Conservation (phyloP, 2,888 invertebrate species). For the Torymus texanus region DNA sequence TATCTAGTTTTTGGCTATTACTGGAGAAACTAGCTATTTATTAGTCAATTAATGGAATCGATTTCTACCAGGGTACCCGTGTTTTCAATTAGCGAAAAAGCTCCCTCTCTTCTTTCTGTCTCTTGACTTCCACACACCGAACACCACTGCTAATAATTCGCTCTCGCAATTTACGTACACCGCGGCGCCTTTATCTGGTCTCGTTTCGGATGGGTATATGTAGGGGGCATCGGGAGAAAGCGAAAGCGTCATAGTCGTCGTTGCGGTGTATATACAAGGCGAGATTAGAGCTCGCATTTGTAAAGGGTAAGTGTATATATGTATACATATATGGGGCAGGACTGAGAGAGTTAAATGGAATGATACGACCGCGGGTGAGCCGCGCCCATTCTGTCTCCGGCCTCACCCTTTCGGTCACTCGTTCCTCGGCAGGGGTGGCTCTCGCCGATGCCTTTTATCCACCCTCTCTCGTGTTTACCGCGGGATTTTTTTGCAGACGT, state of each 20-base stretch:
- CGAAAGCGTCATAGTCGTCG: too few relatives aligned
- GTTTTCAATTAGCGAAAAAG: constrained; percentile 38
- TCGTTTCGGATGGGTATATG: background rate
- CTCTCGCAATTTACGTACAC: background rate
- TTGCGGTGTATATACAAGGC: background rate
- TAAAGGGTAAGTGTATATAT: background rate
- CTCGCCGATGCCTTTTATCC: background rate
- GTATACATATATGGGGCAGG: background rate
- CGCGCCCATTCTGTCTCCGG: constrained; percentile 67
- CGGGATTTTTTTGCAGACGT: too few relatives aligned
- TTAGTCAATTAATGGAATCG: too few relatives aligned
- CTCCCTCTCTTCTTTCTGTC: background rate
- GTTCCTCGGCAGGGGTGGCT: background rate
- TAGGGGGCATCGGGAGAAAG: too few relatives aligned
- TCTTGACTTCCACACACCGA: background rate
- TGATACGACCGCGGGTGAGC: constrained; percentile 59
- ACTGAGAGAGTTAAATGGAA: constrained; percentile 63
- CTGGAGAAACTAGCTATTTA: too few relatives aligned
- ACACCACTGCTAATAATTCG: background rate
- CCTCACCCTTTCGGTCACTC: constrained; percentile 65
- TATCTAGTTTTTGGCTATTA: too few relatives aligned
- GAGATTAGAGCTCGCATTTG: background rate
- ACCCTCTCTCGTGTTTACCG: background rate
- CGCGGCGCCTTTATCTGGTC: constrained; percentile 5
- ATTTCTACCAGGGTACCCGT: too few relatives aligned